Percentiles rank a stretch among this genome's conserved stretches.
phyloP scores from a whole-genome alignment of 2,888 invertebrate species.

The Chloromyia formosa region DNA sequence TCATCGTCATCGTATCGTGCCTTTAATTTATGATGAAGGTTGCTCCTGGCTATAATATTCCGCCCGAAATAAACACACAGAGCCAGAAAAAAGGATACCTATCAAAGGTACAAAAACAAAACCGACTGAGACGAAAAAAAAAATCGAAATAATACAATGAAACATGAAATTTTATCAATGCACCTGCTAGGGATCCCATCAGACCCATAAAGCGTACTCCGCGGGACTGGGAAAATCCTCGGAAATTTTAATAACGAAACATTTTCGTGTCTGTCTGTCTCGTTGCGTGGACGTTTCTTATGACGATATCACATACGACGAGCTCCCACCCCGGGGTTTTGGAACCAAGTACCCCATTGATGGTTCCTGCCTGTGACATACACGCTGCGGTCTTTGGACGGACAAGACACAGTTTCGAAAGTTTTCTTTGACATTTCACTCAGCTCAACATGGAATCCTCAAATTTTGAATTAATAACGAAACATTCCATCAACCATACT shows the following conservation, averaged over 20 bases:
- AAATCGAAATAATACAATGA: slow-evolving; percentile 21
- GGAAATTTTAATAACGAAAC: slow-evolving; percentile 39
- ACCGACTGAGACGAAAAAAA: not conserved
- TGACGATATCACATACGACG: not conserved
- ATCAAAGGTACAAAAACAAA: slow-evolving; percentile 6
- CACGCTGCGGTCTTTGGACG: slow-evolving; percentile 11
- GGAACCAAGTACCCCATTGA: too few relatives aligned
- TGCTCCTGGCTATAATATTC: slow-evolving; percentile 35
- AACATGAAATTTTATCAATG: slow-evolving; percentile 38
- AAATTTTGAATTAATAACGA: slow-evolving; percentile 21
- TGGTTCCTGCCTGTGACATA: slow-evolving; percentile 23
- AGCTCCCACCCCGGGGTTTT: not conserved
- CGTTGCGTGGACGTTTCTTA: not conserved
- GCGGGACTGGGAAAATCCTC: not conserved
- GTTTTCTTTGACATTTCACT: not conserved
- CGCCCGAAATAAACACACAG: slow-evolving; percentile 5
- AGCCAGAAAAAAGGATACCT: not conserved
- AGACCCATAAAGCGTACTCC: slow-evolving; percentile 4
- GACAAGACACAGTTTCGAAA: not conserved
- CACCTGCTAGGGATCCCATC: slow-evolving; percentile 41
- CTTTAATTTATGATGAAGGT: slow-evolving; percentile 31
- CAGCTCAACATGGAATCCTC: not conserved
- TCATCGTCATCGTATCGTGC: slow-evolving; percentile 15
- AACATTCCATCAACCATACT: slow-evolving; percentile 4
- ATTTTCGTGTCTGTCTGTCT: slow-evolving; percentile 21